These are phyloP conservation scores for Pipistrellus nathusii DNA, from an alignment of 2,797 vertebrate species.

Conservation along the genomic window DNA sequence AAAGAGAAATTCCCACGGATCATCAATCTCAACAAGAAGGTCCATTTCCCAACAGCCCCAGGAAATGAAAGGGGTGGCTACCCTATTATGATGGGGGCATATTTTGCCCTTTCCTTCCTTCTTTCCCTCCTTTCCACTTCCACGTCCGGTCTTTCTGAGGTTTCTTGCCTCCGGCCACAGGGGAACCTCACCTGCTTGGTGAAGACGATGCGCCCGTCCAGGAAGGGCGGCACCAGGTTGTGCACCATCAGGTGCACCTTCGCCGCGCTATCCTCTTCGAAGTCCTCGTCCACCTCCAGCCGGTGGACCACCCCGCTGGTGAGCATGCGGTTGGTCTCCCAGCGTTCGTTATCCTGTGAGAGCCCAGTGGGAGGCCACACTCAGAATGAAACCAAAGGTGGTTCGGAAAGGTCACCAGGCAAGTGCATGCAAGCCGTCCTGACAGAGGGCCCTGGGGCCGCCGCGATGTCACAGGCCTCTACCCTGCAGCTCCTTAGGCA, in stretches of 20 bases:
- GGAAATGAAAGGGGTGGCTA: not conserved
- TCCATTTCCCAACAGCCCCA: not conserved
- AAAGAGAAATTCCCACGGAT: not conserved
- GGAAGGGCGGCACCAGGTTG: constrained; percentile 97
- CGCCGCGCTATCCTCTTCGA: constrained; percentile 98
- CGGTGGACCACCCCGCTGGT: constrained; percentile 99
- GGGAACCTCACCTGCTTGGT: constrained; percentile 96
- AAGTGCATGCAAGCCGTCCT: not conserved
- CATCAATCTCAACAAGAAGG: not conserved
- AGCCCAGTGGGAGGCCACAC: accelerated
- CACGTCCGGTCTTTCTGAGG: not conserved
- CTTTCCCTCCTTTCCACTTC: not conserved
- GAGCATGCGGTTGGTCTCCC: constrained; percentile 99
- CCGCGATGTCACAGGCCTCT: not conserved
- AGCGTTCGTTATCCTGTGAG: constrained; percentile 96
- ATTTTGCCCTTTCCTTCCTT: too few species aligned
- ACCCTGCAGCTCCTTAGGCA: not conserved
- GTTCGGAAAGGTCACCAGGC: not conserved
- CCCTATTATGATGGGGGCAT: accelerated
- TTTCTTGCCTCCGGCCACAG: not conserved
- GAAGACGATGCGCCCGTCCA: constrained; percentile 99
- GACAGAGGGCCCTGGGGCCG: not conserved
- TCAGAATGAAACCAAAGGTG: not conserved
- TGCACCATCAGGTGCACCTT: constrained; percentile 98
- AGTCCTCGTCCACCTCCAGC: constrained; percentile 98